phyloP scores from a whole-genome alignment of 2,888 invertebrate species.

The Agrotis ipsilon region DNA sequence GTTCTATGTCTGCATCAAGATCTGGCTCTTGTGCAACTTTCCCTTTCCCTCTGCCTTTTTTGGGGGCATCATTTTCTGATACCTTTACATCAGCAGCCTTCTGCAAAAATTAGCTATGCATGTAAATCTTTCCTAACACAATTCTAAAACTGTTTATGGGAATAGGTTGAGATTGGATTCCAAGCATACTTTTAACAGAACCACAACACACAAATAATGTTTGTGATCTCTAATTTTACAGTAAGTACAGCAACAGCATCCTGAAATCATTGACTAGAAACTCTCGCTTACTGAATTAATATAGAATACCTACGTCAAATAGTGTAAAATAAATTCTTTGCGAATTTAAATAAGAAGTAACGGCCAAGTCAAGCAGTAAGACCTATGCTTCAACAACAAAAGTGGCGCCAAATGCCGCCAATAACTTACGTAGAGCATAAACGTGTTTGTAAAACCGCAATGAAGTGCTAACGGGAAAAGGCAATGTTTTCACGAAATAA shows the following conservation, averaged over 20 bases:
- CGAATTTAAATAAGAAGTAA: conserved; percentile 26
- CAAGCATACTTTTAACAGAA: neutral
- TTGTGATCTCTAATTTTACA: neutral
- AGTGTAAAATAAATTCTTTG: neutral
- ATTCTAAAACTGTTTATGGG: neutral
- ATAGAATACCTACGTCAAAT: neutral
- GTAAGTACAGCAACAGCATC: neutral
- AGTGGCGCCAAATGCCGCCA: conserved; percentile 58
- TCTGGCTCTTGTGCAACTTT: conserved; percentile 73
- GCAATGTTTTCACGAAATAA: neutral
- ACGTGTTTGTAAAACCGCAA: conserved; percentile 44
- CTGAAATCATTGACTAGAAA: neutral
- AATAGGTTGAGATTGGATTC: conserved; percentile 2
- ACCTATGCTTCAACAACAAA: conserved; percentile 43
- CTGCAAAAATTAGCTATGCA: conserved; percentile 72
- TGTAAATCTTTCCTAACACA: conserved; percentile 16
- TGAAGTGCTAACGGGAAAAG: conserved; percentile 17
- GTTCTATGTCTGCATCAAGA: conserved; percentile 63
- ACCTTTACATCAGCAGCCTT: conserved; percentile 82
- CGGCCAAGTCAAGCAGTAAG: conserved; percentile 11
- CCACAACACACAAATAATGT: neutral
- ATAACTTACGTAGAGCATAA: conserved; percentile 16
- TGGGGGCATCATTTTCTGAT: conserved; percentile 79
- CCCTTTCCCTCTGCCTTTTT: conserved; percentile 83
- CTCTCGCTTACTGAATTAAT: neutral